Evolutionary conservation across 2,888 invertebrate genomes (phyloP).

Genomic region (Incurvaria masculella): DNA sequence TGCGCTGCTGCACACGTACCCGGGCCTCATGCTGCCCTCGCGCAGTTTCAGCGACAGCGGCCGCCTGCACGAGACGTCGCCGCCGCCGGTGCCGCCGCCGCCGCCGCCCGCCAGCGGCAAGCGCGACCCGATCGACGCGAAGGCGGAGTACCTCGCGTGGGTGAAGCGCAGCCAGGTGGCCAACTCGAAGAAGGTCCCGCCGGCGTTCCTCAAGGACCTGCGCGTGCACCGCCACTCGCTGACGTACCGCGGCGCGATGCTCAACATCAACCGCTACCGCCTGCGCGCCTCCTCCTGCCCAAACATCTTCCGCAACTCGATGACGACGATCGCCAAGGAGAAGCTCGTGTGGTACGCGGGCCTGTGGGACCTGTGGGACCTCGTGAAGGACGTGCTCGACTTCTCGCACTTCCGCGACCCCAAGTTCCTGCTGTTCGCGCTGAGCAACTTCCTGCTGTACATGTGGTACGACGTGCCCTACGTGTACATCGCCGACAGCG

Average conservation of each 20-base stretch:
- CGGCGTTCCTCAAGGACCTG: constrained; percentile 71
- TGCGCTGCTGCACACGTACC: constrained; percentile 71
- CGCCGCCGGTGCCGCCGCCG: constrained; percentile 25
- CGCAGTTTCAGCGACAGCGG: constrained; percentile 69
- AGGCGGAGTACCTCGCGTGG: constrained; percentile 56
- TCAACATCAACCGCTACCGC: constrained; percentile 77
- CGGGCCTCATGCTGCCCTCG: constrained; percentile 67
- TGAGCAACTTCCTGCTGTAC: constrained; percentile 88
- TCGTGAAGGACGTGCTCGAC: constrained; percentile 74
- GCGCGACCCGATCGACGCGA: constrained; percentile 26
- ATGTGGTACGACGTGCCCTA: constrained; percentile 94
- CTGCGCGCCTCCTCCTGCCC: constrained; percentile 86
- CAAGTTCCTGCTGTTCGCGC: constrained; percentile 72
- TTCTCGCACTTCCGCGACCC: constrained; percentile 75
- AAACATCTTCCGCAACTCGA: constrained; percentile 83
- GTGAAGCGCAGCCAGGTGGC: constrained; percentile 46
- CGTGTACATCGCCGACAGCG: constrained; percentile 84
- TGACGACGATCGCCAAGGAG: constrained; percentile 81
- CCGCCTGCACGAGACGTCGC: constrained; percentile 31
- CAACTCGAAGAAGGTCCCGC: constrained; percentile 46
- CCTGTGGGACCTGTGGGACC: constrained; percentile 73
- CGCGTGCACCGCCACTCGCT: constrained; percentile 73
- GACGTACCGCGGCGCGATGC: constrained; percentile 82
- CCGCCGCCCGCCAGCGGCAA: constrained; percentile 10
- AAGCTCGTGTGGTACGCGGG: constrained; percentile 72